phyloP scores from a whole-genome alignment of 2,797 vertebrate genomes.

The Coregonus ussuriensis region DNA sequence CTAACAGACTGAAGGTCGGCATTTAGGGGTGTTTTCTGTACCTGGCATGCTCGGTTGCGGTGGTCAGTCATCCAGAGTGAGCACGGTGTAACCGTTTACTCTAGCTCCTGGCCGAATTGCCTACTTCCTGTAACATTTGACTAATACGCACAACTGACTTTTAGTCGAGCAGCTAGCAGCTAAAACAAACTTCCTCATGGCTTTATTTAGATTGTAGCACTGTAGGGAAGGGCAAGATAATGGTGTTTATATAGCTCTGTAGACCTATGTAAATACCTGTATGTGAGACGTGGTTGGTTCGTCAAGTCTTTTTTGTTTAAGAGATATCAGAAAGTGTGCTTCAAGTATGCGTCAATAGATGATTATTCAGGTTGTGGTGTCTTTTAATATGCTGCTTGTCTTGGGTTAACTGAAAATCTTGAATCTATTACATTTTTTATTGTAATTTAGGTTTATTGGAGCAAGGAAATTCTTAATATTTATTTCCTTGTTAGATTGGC shows the following conservation, averaged over 20 bases:
- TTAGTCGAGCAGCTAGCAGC: constrained; percentile 28
- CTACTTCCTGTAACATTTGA: constrained; percentile 6
- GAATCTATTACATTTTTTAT: no score
- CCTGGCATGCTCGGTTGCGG: constrained; percentile 60
- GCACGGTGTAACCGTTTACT: constrained; percentile 55
- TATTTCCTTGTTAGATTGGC: constrained; percentile 5
- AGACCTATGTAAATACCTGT: no score
- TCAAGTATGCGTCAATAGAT: no score
- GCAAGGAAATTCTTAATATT: constrained; percentile 35
- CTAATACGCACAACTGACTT: constrained; percentile 3
- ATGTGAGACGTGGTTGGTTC: no score
- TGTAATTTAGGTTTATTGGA: not conserved
- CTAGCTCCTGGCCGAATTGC: constrained; percentile 27
- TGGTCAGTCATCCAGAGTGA: constrained; percentile 42
- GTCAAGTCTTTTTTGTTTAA: no score
- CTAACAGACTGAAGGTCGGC: no score
- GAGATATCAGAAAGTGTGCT: no score
- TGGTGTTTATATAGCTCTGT: no score
- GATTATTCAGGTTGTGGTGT: no score
- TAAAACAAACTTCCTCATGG: constrained; percentile 45
- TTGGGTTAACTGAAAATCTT: no score
- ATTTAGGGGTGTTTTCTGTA: constrained; percentile 49
- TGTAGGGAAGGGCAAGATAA: not conserved
- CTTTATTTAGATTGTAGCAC: constrained; percentile 28
- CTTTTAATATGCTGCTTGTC: no score